Evolutionary conservation across 1,140 invertebrate species (phyloP).

Genomic region (Pseudomyrmex flavicornis): DNA sequence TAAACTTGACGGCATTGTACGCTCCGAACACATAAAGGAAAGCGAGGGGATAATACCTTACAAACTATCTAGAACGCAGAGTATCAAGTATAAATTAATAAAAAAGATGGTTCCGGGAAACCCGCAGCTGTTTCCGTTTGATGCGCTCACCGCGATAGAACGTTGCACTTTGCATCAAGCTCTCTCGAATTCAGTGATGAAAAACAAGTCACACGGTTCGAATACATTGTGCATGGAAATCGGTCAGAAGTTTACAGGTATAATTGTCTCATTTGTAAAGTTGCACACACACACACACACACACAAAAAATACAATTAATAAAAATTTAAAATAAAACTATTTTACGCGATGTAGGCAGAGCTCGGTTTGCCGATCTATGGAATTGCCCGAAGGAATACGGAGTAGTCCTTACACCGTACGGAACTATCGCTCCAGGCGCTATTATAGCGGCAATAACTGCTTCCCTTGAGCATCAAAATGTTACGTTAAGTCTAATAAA

Average conservation of each 20-base stretch:
- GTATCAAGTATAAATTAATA: conserved; percentile 86
- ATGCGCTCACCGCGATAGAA: conserved; percentile 84
- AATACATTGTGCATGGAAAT: conserved; percentile 18
- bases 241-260: conserved; percentile 72
- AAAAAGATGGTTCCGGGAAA: conserved; percentile 87
- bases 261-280: conserved; percentile 26
- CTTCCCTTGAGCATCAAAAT: conserved; percentile 86
- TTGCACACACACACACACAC: too few species aligned
- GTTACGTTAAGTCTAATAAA: conserved; percentile 79
- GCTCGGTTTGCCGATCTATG: conserved; percentile 70
- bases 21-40: conserved; percentile 81
- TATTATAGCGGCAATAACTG: conserved; percentile 86
- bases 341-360: conserved; percentile 51
- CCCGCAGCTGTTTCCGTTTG: conserved; percentile 81
- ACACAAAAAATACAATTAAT: too few species aligned
- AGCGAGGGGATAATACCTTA: conserved; percentile 86
- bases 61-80: conserved; percentile 86
- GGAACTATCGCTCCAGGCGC: conserved; percentile 86
- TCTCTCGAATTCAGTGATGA: conserved; percentile 86
- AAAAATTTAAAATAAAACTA: too few species aligned
- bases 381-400: conserved; percentile 87
- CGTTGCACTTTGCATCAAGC: conserved; percentile 87
- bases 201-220: not conserved
- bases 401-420: conserved; percentile 86
- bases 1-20: conserved; percentile 88